Evolutionary conservation across 1,140 invertebrate species (phyloP).

Genomic region (Diachasma alloeum): DNA sequence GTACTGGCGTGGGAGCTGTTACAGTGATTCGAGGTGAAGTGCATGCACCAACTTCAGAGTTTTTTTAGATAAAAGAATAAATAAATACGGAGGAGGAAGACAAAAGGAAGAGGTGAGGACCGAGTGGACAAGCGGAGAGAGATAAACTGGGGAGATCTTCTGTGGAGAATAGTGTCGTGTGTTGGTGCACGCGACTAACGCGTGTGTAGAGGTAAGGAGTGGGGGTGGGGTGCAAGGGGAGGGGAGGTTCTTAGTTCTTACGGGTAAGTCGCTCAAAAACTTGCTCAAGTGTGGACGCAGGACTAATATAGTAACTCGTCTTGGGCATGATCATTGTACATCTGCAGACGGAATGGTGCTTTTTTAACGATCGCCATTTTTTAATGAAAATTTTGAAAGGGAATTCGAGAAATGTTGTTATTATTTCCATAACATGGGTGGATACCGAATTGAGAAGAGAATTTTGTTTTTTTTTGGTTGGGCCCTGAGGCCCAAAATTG

Average conservation of each 20-base stretch:
- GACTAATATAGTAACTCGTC: conserved; percentile 29
- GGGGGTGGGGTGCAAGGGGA: background rate
- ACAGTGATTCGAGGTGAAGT: conserved; percentile 7
- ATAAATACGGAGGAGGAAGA: conserved; percentile 11
- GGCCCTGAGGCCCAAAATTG: too few relatives aligned
- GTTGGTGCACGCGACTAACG: conserved; percentile 23
- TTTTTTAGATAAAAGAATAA: background rate
- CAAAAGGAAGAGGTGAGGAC: background rate
- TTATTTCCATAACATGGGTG: too few relatives aligned
- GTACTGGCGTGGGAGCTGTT: conserved; percentile 25
- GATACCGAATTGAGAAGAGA: too few relatives aligned
- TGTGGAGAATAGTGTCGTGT: background rate
- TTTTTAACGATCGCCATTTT: too few relatives aligned
- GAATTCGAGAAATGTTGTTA: too few relatives aligned
- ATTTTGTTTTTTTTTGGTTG: too few relatives aligned
- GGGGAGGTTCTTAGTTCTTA: background rate
- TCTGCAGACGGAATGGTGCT: background rate
- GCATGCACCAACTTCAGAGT: background rate
- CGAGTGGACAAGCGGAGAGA: background rate
- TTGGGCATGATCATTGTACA: background rate
- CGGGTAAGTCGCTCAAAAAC: conserved; percentile 12
- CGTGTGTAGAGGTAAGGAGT: conserved; percentile 24
- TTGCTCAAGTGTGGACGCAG: conserved; percentile 2
- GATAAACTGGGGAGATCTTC: background rate
- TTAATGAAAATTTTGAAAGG: too few relatives aligned